phyloP scores from a whole-genome alignment of 2,797 vertebrate species.

The Pogoniulus pusillus region DNA sequence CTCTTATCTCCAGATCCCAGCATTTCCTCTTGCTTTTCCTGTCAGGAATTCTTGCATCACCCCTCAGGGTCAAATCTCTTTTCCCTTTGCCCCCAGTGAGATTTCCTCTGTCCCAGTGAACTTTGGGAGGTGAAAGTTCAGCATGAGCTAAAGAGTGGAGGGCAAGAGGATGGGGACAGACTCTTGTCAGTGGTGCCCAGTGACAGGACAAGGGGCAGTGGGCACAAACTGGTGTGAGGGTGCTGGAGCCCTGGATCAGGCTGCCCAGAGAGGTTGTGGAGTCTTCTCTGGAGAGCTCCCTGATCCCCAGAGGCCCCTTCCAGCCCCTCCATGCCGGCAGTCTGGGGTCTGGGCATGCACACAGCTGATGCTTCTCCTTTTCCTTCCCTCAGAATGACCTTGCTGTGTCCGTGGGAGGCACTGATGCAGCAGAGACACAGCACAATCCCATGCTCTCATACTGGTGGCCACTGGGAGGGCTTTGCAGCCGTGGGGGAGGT shows the following conservation, averaged over 20 bases:
- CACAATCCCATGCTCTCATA: not conserved
- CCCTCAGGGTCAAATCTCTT: not conserved
- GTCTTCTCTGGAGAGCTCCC: no score
- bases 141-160: no score
- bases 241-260: no score
- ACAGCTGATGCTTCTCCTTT: not conserved
- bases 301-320: no score
- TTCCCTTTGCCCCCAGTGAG: not conserved
- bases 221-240: no score
- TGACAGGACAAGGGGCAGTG: no score
- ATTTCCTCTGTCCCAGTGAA: not conserved
- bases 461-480: not conserved
- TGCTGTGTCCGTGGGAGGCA: constrained; percentile 21
- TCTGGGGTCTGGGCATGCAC: no score
- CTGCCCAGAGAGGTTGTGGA: no score
- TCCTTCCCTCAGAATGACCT: not conserved
- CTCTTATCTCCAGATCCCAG: constrained; percentile 25
- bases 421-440: not conserved
- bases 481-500: not conserved
- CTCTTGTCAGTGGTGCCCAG: no score
- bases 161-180: no score
- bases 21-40: constrained; percentile 53
- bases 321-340: no score
- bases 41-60: constrained; percentile 41
- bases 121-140: not conserved